These are phyloP conservation scores for Orientallactaga sibirica DNA, from an alignment of 2,797 vertebrate species.

Conservation along the genomic window DNA sequence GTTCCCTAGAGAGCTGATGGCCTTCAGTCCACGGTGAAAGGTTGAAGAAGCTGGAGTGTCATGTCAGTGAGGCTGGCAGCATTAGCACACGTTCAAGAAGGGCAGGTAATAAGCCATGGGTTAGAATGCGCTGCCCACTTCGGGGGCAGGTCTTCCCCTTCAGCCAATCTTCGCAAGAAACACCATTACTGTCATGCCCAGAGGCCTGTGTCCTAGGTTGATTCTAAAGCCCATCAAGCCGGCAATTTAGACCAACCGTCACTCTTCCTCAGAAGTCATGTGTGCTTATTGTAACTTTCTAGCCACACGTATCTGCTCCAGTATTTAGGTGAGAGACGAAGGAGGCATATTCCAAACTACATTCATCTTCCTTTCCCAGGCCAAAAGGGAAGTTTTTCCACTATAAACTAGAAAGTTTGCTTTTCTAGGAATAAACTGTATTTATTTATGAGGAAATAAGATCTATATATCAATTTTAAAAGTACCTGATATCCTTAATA, in stretches of 20 bases:
- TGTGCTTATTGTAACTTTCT: neutral
- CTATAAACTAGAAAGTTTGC: neutral
- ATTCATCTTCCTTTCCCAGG: neutral
- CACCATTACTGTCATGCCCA: neutral
- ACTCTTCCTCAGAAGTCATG: neutral
- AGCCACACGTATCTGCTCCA: neutral
- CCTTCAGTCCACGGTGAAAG: neutral
- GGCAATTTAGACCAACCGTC: neutral
- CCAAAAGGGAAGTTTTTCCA: neutral
- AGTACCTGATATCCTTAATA: neutral
- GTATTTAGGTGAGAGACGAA: neutral
- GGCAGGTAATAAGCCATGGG: neutral
- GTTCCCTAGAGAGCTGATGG: neutral
- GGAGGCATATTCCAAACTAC: neutral
- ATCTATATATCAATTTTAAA: neutral
- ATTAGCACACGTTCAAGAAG: neutral
- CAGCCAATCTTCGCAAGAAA: neutral
- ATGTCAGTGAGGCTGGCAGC: neutral
- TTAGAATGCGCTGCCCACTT: neutral
- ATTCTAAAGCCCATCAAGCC: neutral
- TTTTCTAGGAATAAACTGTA: neutral
- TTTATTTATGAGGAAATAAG: neutral
- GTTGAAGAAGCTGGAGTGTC: neutral
- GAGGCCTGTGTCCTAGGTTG: neutral
- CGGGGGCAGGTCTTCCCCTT: no score